Conservation (phyloP, 2,797 vertebrate species). For the Melanotaenia boesemani region DNA sequence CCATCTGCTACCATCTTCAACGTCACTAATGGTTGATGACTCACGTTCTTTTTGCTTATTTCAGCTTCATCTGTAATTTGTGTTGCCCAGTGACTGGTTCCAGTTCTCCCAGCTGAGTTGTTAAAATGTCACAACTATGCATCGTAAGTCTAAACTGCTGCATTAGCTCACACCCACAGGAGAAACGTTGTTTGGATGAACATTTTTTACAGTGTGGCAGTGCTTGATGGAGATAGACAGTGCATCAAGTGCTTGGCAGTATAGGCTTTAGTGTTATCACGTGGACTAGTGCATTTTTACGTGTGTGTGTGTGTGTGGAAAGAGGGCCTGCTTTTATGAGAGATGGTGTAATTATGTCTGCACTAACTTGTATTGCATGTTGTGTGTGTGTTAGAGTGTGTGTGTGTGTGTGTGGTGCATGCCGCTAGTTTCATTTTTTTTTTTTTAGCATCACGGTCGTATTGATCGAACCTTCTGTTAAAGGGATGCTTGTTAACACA, state of each 20-base stretch:
- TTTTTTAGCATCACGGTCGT: slow-evolving; percentile 62
- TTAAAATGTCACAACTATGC: slow-evolving; percentile 60
- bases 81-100: slow-evolving; percentile 35
- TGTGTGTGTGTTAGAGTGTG: slow-evolving; percentile 30
- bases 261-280: slow-evolving; percentile 68
- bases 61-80: slow-evolving; percentile 37
- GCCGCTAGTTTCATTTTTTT: slow-evolving; percentile 72
- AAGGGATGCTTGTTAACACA: slow-evolving; percentile 87
- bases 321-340: slow-evolving; percentile 48
- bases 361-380: slow-evolving; percentile 55
- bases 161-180: slow-evolving; percentile 45
- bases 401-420: slow-evolving; percentile 59
- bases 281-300: slow-evolving; percentile 63
- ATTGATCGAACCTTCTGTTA: slow-evolving; percentile 84
- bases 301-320: slow-evolving; percentile 41
- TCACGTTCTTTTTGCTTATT: slow-evolving; percentile 31
- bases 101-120: slow-evolving; percentile 36
- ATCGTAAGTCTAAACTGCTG: slow-evolving; percentile 49
- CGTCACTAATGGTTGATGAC: slow-evolving; percentile 25
- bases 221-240: slow-evolving; percentile 75
- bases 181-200: slow-evolving; percentile 45
- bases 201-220: slow-evolving; percentile 73
- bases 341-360: slow-evolving; percentile 52
- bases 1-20: slow-evolving; percentile 32
- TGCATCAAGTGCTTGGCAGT: slow-evolving; percentile 81